Conservation (phyloP, 2,888 invertebrate species). For the Mesopsocus fuscifrons region DNA sequence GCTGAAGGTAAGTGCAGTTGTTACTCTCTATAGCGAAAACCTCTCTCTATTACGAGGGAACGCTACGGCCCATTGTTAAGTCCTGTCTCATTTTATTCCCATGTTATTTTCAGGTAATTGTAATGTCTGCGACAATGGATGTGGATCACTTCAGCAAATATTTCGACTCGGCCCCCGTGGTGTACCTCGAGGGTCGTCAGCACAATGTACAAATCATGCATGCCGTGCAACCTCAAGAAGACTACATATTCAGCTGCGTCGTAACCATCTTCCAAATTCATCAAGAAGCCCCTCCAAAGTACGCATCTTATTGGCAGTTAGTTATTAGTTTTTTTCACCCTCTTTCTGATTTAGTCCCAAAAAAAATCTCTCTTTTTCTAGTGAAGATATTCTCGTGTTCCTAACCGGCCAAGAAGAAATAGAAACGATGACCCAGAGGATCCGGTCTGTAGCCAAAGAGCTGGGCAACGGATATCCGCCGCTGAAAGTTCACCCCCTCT, state of each 20-base stretch:
- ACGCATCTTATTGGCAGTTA: too few species aligned
- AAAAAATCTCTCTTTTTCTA: slow-evolving; percentile 30
- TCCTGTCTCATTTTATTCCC: slow-evolving; percentile 4
- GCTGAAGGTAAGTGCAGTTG: slow-evolving; percentile 47
- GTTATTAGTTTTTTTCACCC: neutral
- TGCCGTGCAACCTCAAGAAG: slow-evolving; percentile 48
- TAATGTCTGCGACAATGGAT: slow-evolving; percentile 96
- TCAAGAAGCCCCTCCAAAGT: slow-evolving; percentile 59
- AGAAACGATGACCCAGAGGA: slow-evolving; percentile 59
- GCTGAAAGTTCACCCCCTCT: slow-evolving; percentile 46
- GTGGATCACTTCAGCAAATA: slow-evolving; percentile 82
- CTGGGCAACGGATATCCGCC: slow-evolving; percentile 26
- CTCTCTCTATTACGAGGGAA: too few species aligned
- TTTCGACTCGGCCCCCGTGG: slow-evolving; percentile 66
- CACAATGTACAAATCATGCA: slow-evolving; percentile 61
- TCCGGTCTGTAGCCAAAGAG: slow-evolving; percentile 49
- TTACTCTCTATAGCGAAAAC: too few species aligned
- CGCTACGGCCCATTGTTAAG: too few species aligned
- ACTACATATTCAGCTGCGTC: slow-evolving; percentile 66
- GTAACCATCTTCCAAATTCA: slow-evolving; percentile 83
- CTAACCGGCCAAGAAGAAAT: slow-evolving; percentile 96
- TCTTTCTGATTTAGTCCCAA: slow-evolving; percentile 9
- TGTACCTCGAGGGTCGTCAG: slow-evolving; percentile 80
- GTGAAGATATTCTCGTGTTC: slow-evolving; percentile 81
- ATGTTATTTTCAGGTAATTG: slow-evolving; percentile 40